A percentile compares a stretch with the other conserved stretches of the same genome.
phyloP scores from a whole-genome alignment of 2,888 invertebrate genomes.

The Microlaimidae sp. region DNA sequence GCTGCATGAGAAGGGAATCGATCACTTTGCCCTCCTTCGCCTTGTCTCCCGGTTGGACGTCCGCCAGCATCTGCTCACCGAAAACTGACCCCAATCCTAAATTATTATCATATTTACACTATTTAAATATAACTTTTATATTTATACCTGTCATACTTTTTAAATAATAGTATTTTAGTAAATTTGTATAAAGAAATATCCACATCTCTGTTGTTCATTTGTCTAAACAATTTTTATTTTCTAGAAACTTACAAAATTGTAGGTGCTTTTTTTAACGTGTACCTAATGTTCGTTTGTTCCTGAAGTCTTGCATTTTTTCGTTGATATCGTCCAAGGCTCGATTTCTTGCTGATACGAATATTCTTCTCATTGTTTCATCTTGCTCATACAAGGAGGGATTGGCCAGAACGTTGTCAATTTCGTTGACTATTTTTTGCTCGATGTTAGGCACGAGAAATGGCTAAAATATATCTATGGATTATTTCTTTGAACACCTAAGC shows the following conservation, averaged over 20 bases:
- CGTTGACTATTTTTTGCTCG: no score
- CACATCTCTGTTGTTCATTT: no score
- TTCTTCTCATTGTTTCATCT: conserved; percentile 35
- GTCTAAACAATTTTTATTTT: neutral
- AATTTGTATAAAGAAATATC: no score
- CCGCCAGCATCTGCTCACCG: conserved; percentile 53
- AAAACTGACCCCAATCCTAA: conserved; percentile 66
- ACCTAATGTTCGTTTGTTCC: conserved; percentile 63
- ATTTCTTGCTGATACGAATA: conserved; percentile 69
- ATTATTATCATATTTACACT: no score
- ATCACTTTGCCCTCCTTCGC: conserved; percentile 49
- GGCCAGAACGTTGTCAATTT: conserved; percentile 52
- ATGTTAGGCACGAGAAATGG: no score
- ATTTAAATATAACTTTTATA: no score
- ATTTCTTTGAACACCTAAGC: no score
- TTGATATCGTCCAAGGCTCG: conserved; percentile 62
- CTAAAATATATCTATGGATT: no score
- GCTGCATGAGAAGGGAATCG: conserved; percentile 26
- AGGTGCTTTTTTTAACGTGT: no score
- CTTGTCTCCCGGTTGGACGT: conserved; percentile 59
- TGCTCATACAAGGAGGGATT: conserved; percentile 24
- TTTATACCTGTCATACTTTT: no score
- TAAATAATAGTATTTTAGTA: no score
- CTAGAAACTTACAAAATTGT: no score
- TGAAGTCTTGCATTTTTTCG: conserved; percentile 62